Evolutionary conservation across 2,797 vertebrate species (phyloP), one percentile per base, ranked within the genome.

Genomic region (Petrocephalus sullivani): DNA sequence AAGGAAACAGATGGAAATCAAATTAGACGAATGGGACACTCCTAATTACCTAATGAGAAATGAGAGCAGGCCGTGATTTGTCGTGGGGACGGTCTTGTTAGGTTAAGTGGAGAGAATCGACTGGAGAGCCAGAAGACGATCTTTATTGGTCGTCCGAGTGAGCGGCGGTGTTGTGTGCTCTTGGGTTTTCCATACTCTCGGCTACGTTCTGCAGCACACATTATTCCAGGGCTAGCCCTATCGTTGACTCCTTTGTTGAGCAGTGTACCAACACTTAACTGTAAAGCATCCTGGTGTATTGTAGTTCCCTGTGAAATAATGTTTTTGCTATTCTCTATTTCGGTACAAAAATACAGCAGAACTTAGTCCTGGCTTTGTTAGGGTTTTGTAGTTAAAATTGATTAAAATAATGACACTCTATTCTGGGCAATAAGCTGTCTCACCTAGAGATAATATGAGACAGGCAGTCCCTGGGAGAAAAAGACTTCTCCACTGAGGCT

Each of bases 21-120:
- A 85, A 93, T 95, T 92, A 92, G 87, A 92, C 92, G 93, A 93
- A 93, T 93, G 91, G 91, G 93, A 94, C 93, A 93, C 93, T 94
- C 92, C 94, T 95, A 96, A 96, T 96, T 95, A 95, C 91, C 93
- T 95, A 96, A 96, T 96, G 95, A 96, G 92, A 93, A 93, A 91
- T 92, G 93, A 93, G 93, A 94, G 89, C 89, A 90, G 91, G 86
- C 57, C 90, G 94, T 95, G 95, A 96, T 96, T 96, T 96, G 95
- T 96, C 94, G 93, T 94, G 92, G 94, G 93, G 93, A 93, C 87
- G 91, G 91, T 91, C 95, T 95, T 94, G 95, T 96, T 96, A 96
- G 94, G 94, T 94, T 96, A 96, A 96, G 95, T 96, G 95, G 95
- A 93, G 92, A 90, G 91, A 95, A 96, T 96, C 91, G 95, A 96